A percentile compares a stretch with the other conserved stretches of the same genome.
Conservation (phyloP, 2,888 invertebrate species). For the Coleophora flavipennella region DNA sequence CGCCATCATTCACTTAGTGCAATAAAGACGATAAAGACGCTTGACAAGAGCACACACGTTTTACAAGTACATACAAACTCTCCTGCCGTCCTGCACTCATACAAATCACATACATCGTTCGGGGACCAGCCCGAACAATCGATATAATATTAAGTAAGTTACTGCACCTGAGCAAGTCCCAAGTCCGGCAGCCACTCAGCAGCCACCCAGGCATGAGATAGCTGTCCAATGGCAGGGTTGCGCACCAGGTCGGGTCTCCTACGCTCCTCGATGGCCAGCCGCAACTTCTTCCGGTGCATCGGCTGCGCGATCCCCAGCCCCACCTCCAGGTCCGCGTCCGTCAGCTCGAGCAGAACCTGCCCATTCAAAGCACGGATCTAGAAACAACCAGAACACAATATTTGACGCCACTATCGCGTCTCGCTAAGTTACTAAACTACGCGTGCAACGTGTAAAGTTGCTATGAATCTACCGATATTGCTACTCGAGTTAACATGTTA, state of each 20-base stretch:
- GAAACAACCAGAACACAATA: constrained; percentile 75
- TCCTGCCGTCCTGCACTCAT: too few relatives aligned
- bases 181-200: constrained; percentile 94
- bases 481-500: too few relatives aligned
- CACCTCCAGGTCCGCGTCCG: constrained; percentile 91
- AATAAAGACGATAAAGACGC: too few relatives aligned
- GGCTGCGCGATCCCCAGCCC: constrained; percentile 93
- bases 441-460: too few relatives aligned
- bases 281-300: constrained; percentile 93
- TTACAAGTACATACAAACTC: too few relatives aligned
- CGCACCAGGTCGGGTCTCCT: constrained; percentile 88
- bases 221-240: constrained; percentile 88
- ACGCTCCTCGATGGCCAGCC: constrained; percentile 94
- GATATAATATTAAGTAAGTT: too few relatives aligned
- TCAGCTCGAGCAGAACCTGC: constrained; percentile 91
- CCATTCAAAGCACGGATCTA: constrained; percentile 79
- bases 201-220: constrained; percentile 94
- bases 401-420: constrained; percentile 69
- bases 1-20: too few relatives aligned
- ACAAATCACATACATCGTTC: too few relatives aligned
- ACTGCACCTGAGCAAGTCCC: constrained; percentile 82
- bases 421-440: constrained; percentile 23
- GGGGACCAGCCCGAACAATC: too few relatives aligned
- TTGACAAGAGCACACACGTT: too few relatives aligned
- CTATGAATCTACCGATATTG: too few relatives aligned